These are phyloP conservation scores for Drosophila emarginata DNA, from an alignment of 2,888 invertebrate species.

Conservation along the genomic window DNA sequence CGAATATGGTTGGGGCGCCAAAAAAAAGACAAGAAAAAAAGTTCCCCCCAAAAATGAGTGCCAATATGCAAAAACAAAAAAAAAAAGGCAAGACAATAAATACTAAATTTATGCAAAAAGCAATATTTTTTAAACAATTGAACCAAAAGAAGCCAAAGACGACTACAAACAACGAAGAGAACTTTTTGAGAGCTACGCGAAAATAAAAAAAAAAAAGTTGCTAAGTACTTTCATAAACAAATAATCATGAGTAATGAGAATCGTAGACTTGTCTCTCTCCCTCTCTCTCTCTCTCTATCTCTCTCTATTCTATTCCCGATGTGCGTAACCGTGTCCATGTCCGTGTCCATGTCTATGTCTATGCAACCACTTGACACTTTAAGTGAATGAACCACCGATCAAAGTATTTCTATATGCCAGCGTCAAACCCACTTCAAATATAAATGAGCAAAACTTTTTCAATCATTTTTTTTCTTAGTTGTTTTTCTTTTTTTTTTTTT, in stretches of 20 bases:
- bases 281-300: slow-evolving; percentile 15
- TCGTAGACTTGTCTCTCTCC: background rate
- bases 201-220: slow-evolving; percentile 55
- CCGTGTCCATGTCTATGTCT: background rate
- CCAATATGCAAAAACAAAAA: background rate
- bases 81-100: slow-evolving; percentile 38
- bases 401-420: too few relatives aligned
- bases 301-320: slow-evolving; percentile 10
- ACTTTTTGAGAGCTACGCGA: background rate
- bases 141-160: slow-evolving; percentile 19
- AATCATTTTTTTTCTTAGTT: background rate
- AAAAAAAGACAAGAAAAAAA: slow-evolving; percentile 25
- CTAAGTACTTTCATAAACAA: slow-evolving; percentile 73
- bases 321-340: background rate
- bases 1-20: slow-evolving; percentile 54
- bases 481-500: background rate
- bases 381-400: slow-evolving; percentile 43
- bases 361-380: slow-evolving; percentile 67
- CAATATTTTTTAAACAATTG: slow-evolving; percentile 71
- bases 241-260: slow-evolving; percentile 53
- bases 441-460: slow-evolving; percentile 38
- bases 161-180: background rate
- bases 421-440: slow-evolving; percentile 39
- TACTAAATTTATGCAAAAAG: slow-evolving; percentile 33
- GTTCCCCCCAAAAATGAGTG: background rate